A percentile compares a stretch with the other conserved stretches of the same genome.
Conservation (phyloP, 1,140 invertebrate species). For the Dreissena polymorpha region DNA sequence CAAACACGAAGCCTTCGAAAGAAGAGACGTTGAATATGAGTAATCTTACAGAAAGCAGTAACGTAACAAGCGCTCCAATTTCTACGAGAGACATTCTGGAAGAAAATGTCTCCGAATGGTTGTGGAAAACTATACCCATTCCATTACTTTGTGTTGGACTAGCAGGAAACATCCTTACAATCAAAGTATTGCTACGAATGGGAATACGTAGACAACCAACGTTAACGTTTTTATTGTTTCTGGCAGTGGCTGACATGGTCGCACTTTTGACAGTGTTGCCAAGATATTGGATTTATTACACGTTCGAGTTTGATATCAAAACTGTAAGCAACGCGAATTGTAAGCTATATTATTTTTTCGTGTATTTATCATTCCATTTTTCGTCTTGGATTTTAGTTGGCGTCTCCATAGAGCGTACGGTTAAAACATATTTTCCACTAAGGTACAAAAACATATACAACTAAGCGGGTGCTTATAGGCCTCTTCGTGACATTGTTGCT, state of each 20-base stretch:
- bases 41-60: no score
- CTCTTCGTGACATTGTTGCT: slow-evolving; percentile 56
- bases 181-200: slow-evolving; percentile 49
- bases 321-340: slow-evolving; percentile 55
- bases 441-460: slow-evolving; percentile 55
- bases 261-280: slow-evolving; percentile 62
- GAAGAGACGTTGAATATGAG: no score
- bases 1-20: no score
- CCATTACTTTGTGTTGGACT: slow-evolving; percentile 57
- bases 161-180: slow-evolving; percentile 57
- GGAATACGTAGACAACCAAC: slow-evolving; percentile 39
- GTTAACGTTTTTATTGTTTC: slow-evolving; percentile 48
- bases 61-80: no score
- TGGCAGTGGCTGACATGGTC: slow-evolving; percentile 63
- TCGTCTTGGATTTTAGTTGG: slow-evolving; percentile 73
- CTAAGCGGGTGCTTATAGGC: slow-evolving; percentile 21
- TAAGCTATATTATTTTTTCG: slow-evolving; percentile 65
- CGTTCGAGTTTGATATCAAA: slow-evolving; percentile 62
- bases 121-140: slow-evolving; percentile 57
- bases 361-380: slow-evolving; percentile 67
- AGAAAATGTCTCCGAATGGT: slow-evolving; percentile 14
- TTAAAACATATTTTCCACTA: slow-evolving; percentile 64
- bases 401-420: slow-evolving; percentile 65
- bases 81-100: neutral
- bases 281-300: slow-evolving; percentile 59